Percentiles rank a stretch among this genome's conserved stretches.
Evolutionary conservation across 1,140 invertebrate genomes (phyloP).

Genomic region (Nylanderia fulva): DNA sequence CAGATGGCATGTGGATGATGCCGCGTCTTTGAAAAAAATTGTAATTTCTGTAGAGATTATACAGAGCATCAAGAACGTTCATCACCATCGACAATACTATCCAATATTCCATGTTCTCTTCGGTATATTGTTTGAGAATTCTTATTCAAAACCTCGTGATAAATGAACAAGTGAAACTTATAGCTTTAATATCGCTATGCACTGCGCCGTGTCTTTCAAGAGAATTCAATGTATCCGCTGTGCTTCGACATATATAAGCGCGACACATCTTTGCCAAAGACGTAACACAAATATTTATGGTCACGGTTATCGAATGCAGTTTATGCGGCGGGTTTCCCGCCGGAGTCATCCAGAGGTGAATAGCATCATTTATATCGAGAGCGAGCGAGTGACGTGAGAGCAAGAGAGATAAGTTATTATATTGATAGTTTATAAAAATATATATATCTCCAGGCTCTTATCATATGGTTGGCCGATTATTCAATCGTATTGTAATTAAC

Average conservation of each 20-base stretch:
- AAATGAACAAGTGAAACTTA: too few relatives aligned
- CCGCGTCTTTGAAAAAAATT: too few relatives aligned
- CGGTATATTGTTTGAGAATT: too few relatives aligned
- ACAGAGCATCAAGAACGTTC: too few relatives aligned
- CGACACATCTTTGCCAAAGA: not conserved
- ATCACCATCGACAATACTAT: too few relatives aligned
- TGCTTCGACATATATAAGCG: not conserved
- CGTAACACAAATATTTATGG: slow-evolving; percentile 49
- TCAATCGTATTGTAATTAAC: not conserved
- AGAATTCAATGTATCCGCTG: slow-evolving; percentile 21
- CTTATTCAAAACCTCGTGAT: too few relatives aligned
- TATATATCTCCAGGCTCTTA: slow-evolving; percentile 28
- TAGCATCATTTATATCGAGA: slow-evolving; percentile 18
- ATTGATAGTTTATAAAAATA: slow-evolving; percentile 18
- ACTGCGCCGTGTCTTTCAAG: not conserved
- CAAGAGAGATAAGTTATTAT: not conserved
- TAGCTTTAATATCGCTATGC: too few relatives aligned
- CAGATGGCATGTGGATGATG: too few relatives aligned
- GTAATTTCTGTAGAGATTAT: too few relatives aligned
- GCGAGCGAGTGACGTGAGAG: slow-evolving; percentile 14
- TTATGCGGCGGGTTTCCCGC: slow-evolving; percentile 1
- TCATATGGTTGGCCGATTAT: not conserved
- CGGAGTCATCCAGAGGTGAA: slow-evolving; percentile 16
- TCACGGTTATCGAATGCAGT: slow-evolving; percentile 10
- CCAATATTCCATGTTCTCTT: too few relatives aligned